Evolutionary conservation across 2,888 invertebrate genomes (phyloP).

Genomic region (Formica aserva): DNA sequence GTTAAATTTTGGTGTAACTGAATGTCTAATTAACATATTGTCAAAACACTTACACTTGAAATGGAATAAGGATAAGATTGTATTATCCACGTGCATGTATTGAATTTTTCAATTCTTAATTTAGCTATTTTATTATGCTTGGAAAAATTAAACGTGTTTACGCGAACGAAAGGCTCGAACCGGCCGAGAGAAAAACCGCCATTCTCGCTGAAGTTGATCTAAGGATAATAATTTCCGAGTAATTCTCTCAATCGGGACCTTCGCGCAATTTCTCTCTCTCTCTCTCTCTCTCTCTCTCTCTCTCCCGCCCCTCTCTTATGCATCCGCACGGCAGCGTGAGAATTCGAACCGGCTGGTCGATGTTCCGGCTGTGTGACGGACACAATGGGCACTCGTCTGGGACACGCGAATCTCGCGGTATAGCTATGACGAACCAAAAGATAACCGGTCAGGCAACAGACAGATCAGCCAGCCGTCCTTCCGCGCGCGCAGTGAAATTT

Average conservation of each 20-base stretch:
- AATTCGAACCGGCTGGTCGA: conserved; percentile 38
- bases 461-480: conserved; percentile 53
- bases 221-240: conserved; percentile 1
- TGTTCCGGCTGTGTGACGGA: neutral
- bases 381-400: conserved; percentile 25
- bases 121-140: neutral
- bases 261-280: neutral
- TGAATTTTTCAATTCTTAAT: neutral
- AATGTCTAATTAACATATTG: neutral
- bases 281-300: too few relatives aligned
- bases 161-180: neutral
- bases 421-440: neutral
- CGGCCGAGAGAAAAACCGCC: neutral
- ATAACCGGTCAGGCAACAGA: neutral
- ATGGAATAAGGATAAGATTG: neutral
- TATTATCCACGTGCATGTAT: neutral
- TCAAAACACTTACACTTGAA: neutral
- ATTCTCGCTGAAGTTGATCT: neutral
- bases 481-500: conserved; percentile 71
- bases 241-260: conserved; percentile 11
- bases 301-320: neutral
- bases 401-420: conserved; percentile 33
- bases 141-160: neutral
- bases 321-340: conserved; percentile 36
- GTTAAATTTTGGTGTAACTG: neutral